phyloP scores from a whole-genome alignment of 2,888 invertebrate species.

The Dryococelus australis region DNA sequence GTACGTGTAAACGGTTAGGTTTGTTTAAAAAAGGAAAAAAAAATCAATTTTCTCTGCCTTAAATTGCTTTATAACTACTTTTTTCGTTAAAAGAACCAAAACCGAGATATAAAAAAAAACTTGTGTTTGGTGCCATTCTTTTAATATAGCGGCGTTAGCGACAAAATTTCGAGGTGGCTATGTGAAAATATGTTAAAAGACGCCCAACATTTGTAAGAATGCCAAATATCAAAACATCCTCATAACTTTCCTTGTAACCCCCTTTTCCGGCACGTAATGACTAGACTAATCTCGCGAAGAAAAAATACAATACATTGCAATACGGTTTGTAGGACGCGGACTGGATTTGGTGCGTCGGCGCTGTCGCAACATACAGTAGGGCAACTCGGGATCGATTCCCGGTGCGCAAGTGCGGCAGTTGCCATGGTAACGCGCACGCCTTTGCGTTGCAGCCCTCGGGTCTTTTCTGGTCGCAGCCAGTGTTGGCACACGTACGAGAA shows the following conservation, averaged over 20 bases:
- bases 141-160: background rate
- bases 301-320: too few species aligned
- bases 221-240: background rate
- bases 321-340: too few species aligned
- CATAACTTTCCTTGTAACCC: background rate
- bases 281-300: background rate
- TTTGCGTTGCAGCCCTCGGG: too few species aligned
- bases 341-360: too few species aligned
- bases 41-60: background rate
- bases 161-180: background rate
- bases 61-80: background rate
- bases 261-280: background rate
- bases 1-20: background rate
- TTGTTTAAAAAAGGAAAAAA: background rate
- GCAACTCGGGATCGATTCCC: too few species aligned
- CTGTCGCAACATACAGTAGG: too few species aligned
- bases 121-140: background rate
- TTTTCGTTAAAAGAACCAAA: background rate
- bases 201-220: background rate
- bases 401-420: too few species aligned
- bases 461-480: too few species aligned
- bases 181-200: background rate
- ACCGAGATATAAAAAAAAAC: background rate
- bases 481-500: too few species aligned
- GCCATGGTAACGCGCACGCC: too few species aligned